Percentiles rank a stretch among this genome's conserved stretches.
Conservation (phyloP, 2,113 vertebrate species). For the Plecturocebus donacophilus region DNA sequence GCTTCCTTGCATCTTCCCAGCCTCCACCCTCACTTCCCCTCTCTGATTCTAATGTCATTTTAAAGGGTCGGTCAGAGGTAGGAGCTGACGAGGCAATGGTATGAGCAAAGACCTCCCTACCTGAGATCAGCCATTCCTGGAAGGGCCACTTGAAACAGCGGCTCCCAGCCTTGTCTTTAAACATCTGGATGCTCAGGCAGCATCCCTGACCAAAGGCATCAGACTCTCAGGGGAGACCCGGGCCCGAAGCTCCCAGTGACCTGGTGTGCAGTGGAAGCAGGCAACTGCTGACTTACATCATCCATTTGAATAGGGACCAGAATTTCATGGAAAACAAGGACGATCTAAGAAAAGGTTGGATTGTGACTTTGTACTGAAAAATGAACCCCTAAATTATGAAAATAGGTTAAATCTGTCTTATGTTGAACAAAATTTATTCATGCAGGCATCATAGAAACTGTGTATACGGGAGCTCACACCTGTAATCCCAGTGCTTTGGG, state of each 20-base stretch:
- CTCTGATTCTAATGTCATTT: background rate
- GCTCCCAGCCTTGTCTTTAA: background rate
- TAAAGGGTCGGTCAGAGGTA: background rate
- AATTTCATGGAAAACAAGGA: no score
- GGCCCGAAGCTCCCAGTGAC: rapidly evolving
- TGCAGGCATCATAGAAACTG: background rate
- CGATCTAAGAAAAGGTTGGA: background rate
- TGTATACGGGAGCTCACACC: no score
- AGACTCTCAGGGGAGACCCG: background rate
- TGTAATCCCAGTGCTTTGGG: no score
- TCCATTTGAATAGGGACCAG: background rate
- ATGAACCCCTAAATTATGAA: background rate
- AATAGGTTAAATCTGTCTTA: background rate
- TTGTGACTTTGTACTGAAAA: background rate
- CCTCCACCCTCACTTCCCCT: background rate
- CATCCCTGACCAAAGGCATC: rapidly evolving
- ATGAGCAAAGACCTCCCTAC: rapidly evolving
- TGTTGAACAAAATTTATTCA: background rate
- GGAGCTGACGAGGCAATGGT: background rate
- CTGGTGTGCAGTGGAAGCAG: rapidly evolving
- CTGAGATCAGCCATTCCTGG: no score
- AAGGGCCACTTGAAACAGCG: background rate
- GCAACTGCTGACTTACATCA: background rate
- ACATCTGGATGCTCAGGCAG: rapidly evolving
- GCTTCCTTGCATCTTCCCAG: rapidly evolving